Percentiles rank a stretch among this genome's conserved stretches.
Conservation (phyloP, 2,113 vertebrate genomes). For the Caracal caracal region DNA sequence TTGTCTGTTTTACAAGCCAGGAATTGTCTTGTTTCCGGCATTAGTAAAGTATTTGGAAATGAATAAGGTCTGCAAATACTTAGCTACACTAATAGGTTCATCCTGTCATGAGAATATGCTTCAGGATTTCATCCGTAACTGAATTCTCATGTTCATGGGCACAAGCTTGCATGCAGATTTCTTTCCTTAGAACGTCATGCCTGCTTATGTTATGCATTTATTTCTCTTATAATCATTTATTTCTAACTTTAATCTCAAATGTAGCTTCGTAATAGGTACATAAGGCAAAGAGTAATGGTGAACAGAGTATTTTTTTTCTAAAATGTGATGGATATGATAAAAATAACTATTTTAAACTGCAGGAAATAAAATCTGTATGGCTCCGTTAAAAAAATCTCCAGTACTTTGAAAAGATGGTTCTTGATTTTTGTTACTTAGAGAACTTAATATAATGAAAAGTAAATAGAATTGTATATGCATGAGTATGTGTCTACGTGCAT, state of each 20-base stretch:
- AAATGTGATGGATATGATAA: conserved; percentile 8
- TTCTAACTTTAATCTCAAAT: conserved; percentile 23
- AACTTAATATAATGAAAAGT: not conserved
- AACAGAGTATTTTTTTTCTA: not conserved
- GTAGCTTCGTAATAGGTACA: not conserved
- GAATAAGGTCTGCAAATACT: conserved; percentile 55
- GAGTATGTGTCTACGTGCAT: not conserved
- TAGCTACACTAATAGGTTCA: conserved; percentile 46
- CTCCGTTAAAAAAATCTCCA: not conserved
- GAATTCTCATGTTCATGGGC: conserved; percentile 53
- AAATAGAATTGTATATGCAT: not conserved
- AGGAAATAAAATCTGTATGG: not conserved
- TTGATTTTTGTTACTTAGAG: conserved; percentile 44
- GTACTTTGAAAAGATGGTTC: not conserved
- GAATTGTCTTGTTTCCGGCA: conserved; percentile 58
- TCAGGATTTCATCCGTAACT: conserved; percentile 31
- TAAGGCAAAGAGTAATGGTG: not conserved
- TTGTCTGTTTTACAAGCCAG: conserved; percentile 45
- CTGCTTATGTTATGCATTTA: not conserved
- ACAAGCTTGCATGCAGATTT: conserved; percentile 39
- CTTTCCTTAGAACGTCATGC: conserved; percentile 11
- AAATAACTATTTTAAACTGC: conserved; percentile 12
- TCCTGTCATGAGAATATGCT: conserved; percentile 41
- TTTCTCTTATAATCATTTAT: conserved; percentile 20
- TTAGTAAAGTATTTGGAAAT: conserved; percentile 47